Conservation (phyloP, 2,113 vertebrate genomes). For the Vulpes vulpes region DNA sequence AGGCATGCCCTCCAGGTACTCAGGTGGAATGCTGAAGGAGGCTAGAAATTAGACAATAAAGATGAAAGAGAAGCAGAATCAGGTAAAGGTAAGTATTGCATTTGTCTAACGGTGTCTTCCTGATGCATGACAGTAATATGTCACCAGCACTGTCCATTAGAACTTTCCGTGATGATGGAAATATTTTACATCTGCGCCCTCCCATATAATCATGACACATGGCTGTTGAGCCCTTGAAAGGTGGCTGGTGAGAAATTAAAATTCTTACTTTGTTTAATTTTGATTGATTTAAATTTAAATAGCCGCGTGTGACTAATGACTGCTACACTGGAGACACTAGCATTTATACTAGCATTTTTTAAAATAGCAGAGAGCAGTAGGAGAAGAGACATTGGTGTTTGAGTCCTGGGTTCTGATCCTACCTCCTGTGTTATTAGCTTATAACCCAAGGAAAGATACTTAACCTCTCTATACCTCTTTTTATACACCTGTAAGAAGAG, state of each 20-base stretch:
- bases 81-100: neutral
- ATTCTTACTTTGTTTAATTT: conserved; percentile 46
- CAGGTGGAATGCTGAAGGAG: neutral
- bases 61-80: conserved; percentile 26
- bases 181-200: neutral
- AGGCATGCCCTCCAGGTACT: neutral
- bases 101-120: neutral
- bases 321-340: neutral
- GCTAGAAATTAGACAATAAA: neutral
- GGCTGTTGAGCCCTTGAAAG: neutral
- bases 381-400: neutral
- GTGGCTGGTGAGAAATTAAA: neutral
- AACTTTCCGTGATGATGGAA: neutral
- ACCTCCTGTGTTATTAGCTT: neutral
- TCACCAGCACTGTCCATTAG: neutral
- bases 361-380: neutral
- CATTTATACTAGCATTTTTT: neutral
- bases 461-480: neutral
- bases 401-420: neutral
- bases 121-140: neutral
- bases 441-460: neutral
- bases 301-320: neutral
- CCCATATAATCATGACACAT: neutral
- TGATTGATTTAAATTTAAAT: conserved; percentile 40
- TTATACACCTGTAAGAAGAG: neutral